phyloP scores from a whole-genome alignment of 2,888 invertebrate genomes.

The Phortica okadai region DNA sequence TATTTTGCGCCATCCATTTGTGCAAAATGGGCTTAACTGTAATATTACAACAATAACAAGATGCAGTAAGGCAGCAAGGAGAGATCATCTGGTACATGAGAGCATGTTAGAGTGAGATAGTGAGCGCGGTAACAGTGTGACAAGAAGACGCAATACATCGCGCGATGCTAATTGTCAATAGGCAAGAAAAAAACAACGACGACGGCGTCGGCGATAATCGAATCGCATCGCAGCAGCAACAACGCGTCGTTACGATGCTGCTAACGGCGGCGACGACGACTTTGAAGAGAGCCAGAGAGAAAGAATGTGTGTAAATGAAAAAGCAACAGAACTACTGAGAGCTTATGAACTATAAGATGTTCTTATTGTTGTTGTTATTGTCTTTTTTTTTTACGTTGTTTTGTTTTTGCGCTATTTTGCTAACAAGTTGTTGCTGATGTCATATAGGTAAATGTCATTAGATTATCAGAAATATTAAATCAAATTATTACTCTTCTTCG shows the following conservation, averaged over 20 bases:
- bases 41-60: constrained; percentile 17
- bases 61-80: not conserved
- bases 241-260: too few species aligned
- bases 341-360: not conserved
- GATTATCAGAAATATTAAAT: constrained; percentile 22
- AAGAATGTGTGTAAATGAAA: not conserved
- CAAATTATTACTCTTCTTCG: too few species aligned
- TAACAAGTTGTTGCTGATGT: constrained; percentile 18
- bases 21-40: not conserved
- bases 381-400: not conserved
- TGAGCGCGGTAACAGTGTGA: not conserved
- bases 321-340: not conserved
- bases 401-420: not conserved
- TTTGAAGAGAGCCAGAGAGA: not conserved
- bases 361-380: not conserved
- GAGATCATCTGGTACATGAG: not conserved
- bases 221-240: too few species aligned
- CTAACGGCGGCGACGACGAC: not conserved
- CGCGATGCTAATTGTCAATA: constrained; percentile 12
- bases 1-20: not conserved
- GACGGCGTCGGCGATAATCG: not conserved
- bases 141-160: constrained; percentile 10
- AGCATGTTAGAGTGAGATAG: too few species aligned
- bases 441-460: constrained; percentile 2
- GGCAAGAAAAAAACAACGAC: not conserved